Base-by-base conservation (phyloP, 2,113 vertebrate species). In the Gavialis gangeticus region DNA sequence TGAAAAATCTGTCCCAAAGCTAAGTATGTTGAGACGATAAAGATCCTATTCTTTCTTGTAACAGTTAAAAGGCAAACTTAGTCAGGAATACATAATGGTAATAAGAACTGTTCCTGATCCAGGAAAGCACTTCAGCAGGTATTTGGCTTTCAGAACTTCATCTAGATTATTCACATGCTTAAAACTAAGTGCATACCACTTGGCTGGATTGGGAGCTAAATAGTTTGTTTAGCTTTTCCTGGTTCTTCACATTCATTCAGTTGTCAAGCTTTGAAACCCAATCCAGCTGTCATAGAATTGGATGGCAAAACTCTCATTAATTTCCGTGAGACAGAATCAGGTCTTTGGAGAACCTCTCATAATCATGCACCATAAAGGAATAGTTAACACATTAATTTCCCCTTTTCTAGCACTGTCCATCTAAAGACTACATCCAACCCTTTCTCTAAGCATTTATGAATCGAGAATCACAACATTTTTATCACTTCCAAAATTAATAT, bases 401-500 rank as follows among this genome's bases (percentile, higher is more conserved):
- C 18, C 19, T 3, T 73, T 37, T 91, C 46, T 89, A 84, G 46
- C 7, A 28, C 28, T 25, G 85, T 84, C 55, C 64, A 84, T 96
- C 81, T 85, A 91, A 80, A 83, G 37, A 64, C 22, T 0, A 94
- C 80, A 25, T 59, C 90, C 10, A 93, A 87, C 62, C 78, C 62
- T 46, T 66, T 90, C 88, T 22, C 62, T 79, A 62, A 91, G 86
- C 92, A 91, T 57, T 85, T 57, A 82, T 60, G 64, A 92, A 95
- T 56, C 83, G 54, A 30, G 37, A 9, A 85, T 58, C 21, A 84
- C 46, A 91, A 59, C 54, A 19, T 55, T 59, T 80, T 82, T 84
- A 84, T 22, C 89, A 71, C 46, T 89, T 94, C 87, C 77, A 89
- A 89, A 96, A 93, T 62, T 1, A 75, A 92, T 87, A 82, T 81